phyloP scores from a whole-genome alignment of 2,888 invertebrate genomes.

The Drosophila paracracens region DNA sequence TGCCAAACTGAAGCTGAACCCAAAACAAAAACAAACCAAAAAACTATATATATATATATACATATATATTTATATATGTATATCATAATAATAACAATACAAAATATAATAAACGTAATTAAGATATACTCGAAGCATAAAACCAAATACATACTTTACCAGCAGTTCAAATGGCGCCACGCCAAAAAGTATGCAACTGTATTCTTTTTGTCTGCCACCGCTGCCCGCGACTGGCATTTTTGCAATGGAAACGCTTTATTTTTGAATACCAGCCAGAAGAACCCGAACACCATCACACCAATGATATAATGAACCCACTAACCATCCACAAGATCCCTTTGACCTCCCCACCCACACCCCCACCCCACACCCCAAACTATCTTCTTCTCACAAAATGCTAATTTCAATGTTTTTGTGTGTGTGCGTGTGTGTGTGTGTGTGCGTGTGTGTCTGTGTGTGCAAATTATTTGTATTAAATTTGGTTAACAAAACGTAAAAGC shows the following conservation, averaged over 20 bases:
- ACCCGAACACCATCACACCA: slow-evolving; percentile 47
- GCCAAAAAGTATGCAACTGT: slow-evolving; percentile 53
- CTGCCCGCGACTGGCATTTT: slow-evolving; percentile 47
- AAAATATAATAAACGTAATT: slow-evolving; percentile 32
- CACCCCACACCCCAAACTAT: slow-evolving; percentile 19
- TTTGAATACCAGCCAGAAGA: slow-evolving; percentile 56
- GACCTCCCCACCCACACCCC: background rate
- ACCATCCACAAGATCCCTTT: slow-evolving; percentile 27
- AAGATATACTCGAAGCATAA: slow-evolving; percentile 50
- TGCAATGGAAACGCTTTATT: slow-evolving; percentile 65
- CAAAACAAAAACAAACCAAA: slow-evolving; percentile 42
- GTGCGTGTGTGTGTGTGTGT: slow-evolving; percentile 56
- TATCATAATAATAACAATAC: slow-evolving; percentile 15
- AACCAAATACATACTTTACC: slow-evolving; percentile 33
- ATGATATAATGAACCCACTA: slow-evolving; percentile 32
- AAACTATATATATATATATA: background rate
- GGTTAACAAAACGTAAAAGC: slow-evolving; percentile 61
- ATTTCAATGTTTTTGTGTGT: slow-evolving; percentile 76
- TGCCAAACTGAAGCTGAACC: slow-evolving; percentile 63
- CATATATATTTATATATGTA: background rate
- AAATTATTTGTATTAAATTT: slow-evolving; percentile 82
- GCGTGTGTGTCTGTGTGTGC: slow-evolving; percentile 45
- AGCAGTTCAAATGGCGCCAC: slow-evolving; percentile 38
- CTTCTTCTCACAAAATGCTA: slow-evolving; percentile 59
- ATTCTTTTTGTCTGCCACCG: slow-evolving; percentile 57